A percentile compares a stretch with the other conserved stretches of the same genome.
Conservation (phyloP, 2,113 vertebrate species). For the Dipodomys stephensi region DNA sequence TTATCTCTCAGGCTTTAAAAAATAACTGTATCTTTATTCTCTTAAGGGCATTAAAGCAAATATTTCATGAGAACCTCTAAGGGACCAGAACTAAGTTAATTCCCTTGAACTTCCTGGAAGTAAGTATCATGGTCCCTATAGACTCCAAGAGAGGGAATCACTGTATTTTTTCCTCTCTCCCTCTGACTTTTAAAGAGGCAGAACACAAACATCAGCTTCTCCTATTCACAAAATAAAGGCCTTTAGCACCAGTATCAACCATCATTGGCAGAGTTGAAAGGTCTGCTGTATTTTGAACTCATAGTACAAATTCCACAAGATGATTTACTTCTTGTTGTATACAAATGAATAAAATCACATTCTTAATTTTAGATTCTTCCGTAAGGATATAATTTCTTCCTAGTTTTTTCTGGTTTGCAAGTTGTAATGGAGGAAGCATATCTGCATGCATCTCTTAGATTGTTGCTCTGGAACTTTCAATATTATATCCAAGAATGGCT, state of each 20-base stretch:
- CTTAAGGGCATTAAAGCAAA: conserved; percentile 32
- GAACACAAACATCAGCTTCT: not conserved
- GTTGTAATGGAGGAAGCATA: conserved; percentile 69
- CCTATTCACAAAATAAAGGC: not conserved
- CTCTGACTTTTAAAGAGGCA: conserved; percentile 41
- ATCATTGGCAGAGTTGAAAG: not conserved
- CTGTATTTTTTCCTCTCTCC: not conserved
- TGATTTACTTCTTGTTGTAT: conserved; percentile 22
- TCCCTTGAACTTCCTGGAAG: conserved; percentile 58
- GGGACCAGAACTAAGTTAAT: conserved; percentile 63
- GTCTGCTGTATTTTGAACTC: conserved; percentile 35
- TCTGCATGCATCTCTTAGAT: conserved; percentile 79
- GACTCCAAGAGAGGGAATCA: not conserved
- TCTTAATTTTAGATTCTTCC: conserved; percentile 47
- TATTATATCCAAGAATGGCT: conserved; percentile 84
- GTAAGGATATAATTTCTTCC: conserved; percentile 42
- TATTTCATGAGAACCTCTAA: conserved; percentile 45
- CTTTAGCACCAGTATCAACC: not conserved
- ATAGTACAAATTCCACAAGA: not conserved
- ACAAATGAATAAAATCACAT: conserved; percentile 41
- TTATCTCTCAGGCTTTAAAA: conserved; percentile 65
- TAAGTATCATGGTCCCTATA: not conserved
- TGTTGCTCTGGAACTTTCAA: conserved; percentile 75
- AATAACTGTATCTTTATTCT: conserved; percentile 65
- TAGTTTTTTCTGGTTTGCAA: not conserved